These are phyloP conservation scores for Drosophila recens DNA, from an alignment of 2,888 invertebrate species.

Conservation along the genomic window DNA sequence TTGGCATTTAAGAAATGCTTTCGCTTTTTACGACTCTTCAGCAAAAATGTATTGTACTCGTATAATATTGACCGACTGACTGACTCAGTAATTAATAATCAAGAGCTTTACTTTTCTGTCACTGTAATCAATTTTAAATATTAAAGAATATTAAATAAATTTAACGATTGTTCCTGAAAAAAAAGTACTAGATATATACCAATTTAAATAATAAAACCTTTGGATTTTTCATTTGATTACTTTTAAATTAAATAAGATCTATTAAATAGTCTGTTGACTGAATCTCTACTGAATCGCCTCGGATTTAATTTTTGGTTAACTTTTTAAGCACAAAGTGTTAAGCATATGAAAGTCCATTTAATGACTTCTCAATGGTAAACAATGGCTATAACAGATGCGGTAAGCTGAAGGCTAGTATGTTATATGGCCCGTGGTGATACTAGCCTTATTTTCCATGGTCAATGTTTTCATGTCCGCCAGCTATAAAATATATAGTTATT, in stretches of 20 bases:
- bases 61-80: too few relatives aligned
- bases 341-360: conserved; percentile 10
- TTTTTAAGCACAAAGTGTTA: conserved; percentile 1
- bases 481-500: conserved; percentile 51
- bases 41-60: background rate
- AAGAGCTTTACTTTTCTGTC: background rate
- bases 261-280: too few relatives aligned
- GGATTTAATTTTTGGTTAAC: background rate
- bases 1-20: conserved; percentile 10
- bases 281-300: background rate
- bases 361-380: conserved; percentile 31
- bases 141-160: too few relatives aligned
- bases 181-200: too few relatives aligned
- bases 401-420: conserved; percentile 20
- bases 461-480: conserved; percentile 51
- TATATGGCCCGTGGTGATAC: conserved; percentile 4
- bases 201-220: too few relatives aligned
- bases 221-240: too few relatives aligned
- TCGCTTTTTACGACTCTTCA: background rate
- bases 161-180: too few relatives aligned
- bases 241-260: too few relatives aligned
- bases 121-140: background rate
- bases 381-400: conserved; percentile 22
- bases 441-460: conserved; percentile 43
- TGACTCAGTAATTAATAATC: too few relatives aligned